Evolutionary conservation across 64 coral and sea anemone species (phyloP), one percentile per base, ranked within the genome.

Genomic region (Montipora capricornis): DNA sequence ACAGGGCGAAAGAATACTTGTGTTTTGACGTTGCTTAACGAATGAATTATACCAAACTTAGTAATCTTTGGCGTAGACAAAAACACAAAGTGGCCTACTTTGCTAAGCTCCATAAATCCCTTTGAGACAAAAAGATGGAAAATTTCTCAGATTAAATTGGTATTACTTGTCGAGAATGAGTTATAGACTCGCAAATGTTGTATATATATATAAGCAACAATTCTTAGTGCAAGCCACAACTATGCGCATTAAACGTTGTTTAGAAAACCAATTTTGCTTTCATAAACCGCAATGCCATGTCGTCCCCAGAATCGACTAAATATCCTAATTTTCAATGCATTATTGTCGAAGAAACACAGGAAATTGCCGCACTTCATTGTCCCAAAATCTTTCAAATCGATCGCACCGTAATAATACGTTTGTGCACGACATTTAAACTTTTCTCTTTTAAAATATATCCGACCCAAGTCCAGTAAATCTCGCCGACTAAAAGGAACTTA

Each of bases 311-410:
- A 49, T 47, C 45, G 14, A 86, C 64, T 71, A 86, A 9, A 50
- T 37, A 51, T 50, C 29, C 70, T 71, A 86, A 86, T 50, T 70
- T 86, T 86, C 82, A 68, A 49, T 86, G 66, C 50, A 86, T 73
- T 86, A 12, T 49, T 22, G 82, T 71, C 45, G 71, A 47, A 37
- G 50, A 86, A 69, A 71, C 47, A 70, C 82, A 86, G 82, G 81
- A 84, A 84, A 84, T 86, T 73, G 62, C 64, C 62, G 8, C 19
- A 47, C 19, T 71, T 15, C 44, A 71, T 86, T 70, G 62, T 73
- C 47, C 49, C 8, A 46, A 19, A 51, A 46, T 70, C 47, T 71
- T 86, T 86, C 64, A 86, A 71, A 86, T 71, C 82, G 82, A 86
- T 86, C 66, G 48, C 29, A 16, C 26, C 1, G 26, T 47, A 84